phyloP scores from a whole-genome alignment of 2,888 invertebrate species.

The Lasioglossum villosulum region DNA sequence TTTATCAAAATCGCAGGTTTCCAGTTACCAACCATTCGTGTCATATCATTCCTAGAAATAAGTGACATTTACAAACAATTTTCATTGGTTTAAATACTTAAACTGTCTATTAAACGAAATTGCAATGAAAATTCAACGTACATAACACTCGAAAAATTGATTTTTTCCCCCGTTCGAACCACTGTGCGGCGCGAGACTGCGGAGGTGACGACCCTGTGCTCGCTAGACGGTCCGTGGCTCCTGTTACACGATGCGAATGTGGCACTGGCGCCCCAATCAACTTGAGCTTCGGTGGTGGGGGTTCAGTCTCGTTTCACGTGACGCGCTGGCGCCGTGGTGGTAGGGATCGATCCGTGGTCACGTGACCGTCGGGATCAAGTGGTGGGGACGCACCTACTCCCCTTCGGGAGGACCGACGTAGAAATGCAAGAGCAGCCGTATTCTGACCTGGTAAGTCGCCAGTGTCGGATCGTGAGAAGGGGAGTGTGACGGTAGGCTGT shows the following conservation, averaged over 20 bases:
- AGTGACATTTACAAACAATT: too few species aligned
- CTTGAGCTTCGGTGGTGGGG: conserved; percentile 63
- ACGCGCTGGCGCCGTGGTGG: conserved; percentile 67
- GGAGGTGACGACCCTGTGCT: neutral
- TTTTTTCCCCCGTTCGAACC: too few species aligned
- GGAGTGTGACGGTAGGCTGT: conserved; percentile 49
- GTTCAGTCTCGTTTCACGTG: conserved; percentile 63
- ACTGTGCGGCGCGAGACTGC: neutral
- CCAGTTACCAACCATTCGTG: too few species aligned
- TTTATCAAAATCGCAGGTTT: too few species aligned
- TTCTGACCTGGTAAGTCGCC: conserved; percentile 84
- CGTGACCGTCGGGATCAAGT: conserved; percentile 61
- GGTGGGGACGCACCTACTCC: conserved; percentile 61
- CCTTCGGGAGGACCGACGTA: conserved; percentile 58
- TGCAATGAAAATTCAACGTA: too few species aligned
- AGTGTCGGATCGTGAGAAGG: conserved; percentile 80
- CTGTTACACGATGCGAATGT: conserved; percentile 81
- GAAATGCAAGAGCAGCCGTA: conserved; percentile 71
- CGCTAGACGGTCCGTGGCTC: conserved; percentile 32
- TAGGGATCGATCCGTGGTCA: conserved; percentile 57
- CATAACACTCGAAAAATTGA: too few species aligned
- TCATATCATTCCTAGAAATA: too few species aligned
- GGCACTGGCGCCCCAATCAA: conserved; percentile 77
- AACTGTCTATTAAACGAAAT: too few species aligned
- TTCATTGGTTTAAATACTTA: too few species aligned